A percentile compares a stretch with the other conserved stretches of the same genome.
Conservation (phyloP, 1,140 invertebrate species). For the Drosophila prosaltans region DNA sequence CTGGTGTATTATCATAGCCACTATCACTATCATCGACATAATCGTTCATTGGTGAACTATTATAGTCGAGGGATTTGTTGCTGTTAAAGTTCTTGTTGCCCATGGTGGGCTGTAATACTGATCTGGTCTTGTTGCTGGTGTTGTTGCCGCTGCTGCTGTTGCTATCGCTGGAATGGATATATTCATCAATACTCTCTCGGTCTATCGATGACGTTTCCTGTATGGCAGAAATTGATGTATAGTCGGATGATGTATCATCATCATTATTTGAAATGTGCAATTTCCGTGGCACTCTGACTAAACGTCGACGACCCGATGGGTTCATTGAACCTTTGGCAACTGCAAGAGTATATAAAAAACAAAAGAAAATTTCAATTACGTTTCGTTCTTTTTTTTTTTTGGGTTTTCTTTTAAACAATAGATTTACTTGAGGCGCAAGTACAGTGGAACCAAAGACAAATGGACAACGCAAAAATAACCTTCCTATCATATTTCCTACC, state of each 20-base stretch:
- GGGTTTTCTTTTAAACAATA: not conserved
- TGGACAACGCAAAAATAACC: not conserved
- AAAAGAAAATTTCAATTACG: slow-evolving; percentile 19
- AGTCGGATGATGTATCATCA: slow-evolving; percentile 13
- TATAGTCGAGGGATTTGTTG: slow-evolving; percentile 45
- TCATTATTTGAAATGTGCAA: slow-evolving; percentile 25
- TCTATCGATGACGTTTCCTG: slow-evolving; percentile 11
- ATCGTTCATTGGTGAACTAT: slow-evolving; percentile 18
- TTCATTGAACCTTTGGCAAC: slow-evolving; percentile 61
- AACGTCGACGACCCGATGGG: slow-evolving; percentile 50
- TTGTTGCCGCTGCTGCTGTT: slow-evolving; percentile 19
- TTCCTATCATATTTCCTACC: not conserved
- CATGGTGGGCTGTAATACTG: slow-evolving; percentile 69
- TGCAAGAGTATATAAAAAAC: slow-evolving; percentile 32
- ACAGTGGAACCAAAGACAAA: too few species aligned
- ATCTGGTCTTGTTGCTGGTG: slow-evolving; percentile 46
- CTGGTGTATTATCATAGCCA: slow-evolving; percentile 52
- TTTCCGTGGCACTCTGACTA: slow-evolving; percentile 26
- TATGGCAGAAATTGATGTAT: slow-evolving; percentile 16
- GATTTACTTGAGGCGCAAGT: too few species aligned
- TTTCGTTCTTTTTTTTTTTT: too few species aligned
- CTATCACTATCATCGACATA: slow-evolving; percentile 52
- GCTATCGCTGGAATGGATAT: slow-evolving; percentile 37
- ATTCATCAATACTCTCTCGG: slow-evolving; percentile 6
- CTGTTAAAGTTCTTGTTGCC: slow-evolving; percentile 30